Evolutionary conservation across 2,888 invertebrate genomes (phyloP), one percentile per base, ranked within the genome.

Genomic region (Amphipyra tragopoginis): DNA sequence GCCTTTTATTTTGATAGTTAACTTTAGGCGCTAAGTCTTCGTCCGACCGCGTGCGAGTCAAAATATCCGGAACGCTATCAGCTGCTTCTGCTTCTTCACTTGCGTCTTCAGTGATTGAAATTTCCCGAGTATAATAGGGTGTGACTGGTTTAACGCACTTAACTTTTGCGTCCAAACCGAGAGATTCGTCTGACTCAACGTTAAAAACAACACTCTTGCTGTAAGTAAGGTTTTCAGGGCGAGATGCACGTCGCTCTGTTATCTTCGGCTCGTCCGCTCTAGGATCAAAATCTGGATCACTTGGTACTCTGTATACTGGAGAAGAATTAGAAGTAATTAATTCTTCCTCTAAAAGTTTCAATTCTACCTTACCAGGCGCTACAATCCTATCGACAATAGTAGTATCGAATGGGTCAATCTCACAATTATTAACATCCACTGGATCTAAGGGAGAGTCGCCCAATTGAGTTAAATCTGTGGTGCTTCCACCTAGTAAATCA

Each of bases 331-430:
- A 93, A 11, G 96, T 96, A 1, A 98, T 95, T 10, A 98, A 88
- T 87, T 98, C 98, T 82, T 96, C 96, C 88, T 98, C 98, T 43
- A 98, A 90, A 78, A 97, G 96, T 85, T 97, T 97, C 2, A 98
- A 86, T 89, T 98, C 98, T 6, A 97, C 96, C 88, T 96, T 96
- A 40, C 97, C 97, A 0, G 98, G 97, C 56, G 97, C 96, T 45
- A 97, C 96, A 38, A 97, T 95, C 54, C 95, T 95, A 79, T 96
- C 96, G 2, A 97, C 96, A 36, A 96, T 96, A 0, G 98, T 97
- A 0, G 98, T 98, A 83, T 98, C 98, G 81, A 98, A 98, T 0
- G 98, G 98, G 92, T 98, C 98, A 55, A 96, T 96, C 54, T 96
- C 96, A 61, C 88, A 86, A 58, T 92, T 89, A 65, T 95, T 95